Percentiles rank a stretch among this genome's conserved stretches.
Conservation (phyloP, 2,797 vertebrate genomes). For the Semotilus atromaculatus region DNA sequence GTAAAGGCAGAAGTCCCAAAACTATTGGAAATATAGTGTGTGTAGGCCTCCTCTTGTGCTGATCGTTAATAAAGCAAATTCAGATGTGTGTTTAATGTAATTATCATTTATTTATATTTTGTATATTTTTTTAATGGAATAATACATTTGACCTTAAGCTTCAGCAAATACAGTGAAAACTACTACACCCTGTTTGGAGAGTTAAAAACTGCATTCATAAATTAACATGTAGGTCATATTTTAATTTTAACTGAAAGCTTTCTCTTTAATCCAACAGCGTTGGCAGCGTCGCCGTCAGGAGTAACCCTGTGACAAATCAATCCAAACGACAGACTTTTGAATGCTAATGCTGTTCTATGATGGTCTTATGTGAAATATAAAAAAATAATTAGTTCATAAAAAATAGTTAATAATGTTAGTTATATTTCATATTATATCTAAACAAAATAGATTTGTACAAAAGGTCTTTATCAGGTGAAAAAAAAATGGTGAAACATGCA, state of each 20-base stretch:
- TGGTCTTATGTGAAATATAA: neutral
- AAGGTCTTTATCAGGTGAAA: neutral
- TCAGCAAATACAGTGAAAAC: neutral
- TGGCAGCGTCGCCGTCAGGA: neutral
- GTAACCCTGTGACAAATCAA: neutral
- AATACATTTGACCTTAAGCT: neutral
- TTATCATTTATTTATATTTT: conserved; percentile 9
- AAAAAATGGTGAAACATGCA: neutral
- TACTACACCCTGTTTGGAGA: neutral
- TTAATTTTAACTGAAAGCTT: neutral
- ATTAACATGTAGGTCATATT: neutral
- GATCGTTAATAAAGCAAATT: too few species aligned
- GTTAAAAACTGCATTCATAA: neutral
- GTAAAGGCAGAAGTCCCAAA: too few species aligned
- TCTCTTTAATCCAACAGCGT: neutral
- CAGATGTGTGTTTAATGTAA: neutral
- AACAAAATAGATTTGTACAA: neutral
- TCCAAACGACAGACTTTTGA: neutral
- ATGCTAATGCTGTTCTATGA: neutral
- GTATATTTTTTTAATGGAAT: neutral
- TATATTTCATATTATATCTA: neutral
- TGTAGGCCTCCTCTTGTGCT: neutral
- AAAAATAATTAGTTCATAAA: neutral
- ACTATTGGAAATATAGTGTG: too few species aligned
- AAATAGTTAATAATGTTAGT: neutral